phyloP scores from a whole-genome alignment of 2,888 invertebrate species.

The Sinodicranocentrus sp. region DNA sequence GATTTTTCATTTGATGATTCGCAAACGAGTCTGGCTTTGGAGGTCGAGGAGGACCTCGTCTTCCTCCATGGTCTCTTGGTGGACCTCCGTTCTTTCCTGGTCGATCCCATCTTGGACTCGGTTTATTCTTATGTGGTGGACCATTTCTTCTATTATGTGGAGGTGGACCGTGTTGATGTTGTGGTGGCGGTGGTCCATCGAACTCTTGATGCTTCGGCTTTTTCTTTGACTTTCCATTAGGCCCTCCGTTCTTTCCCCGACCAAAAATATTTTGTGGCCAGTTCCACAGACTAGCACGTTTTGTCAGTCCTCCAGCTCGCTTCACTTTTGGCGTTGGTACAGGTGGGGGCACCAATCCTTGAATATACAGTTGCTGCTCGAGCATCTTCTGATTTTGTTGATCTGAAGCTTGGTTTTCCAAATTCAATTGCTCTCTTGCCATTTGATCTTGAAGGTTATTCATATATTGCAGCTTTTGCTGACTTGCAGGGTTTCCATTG shows the following conservation, averaged over 20 bases:
- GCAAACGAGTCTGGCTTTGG: slow-evolving; percentile 14
- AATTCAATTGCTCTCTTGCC: slow-evolving; percentile 25
- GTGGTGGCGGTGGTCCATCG: slow-evolving; percentile 40
- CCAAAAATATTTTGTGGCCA: slow-evolving; percentile 62
- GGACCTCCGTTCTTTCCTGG: slow-evolving; percentile 32
- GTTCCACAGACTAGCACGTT: slow-evolving; percentile 69
- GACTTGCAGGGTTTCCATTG: too few species aligned
- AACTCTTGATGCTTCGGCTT: slow-evolving; percentile 47
- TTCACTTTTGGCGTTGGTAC: slow-evolving; percentile 48
- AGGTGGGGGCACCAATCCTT: slow-evolving; percentile 32
- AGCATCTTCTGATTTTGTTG: slow-evolving; percentile 46
- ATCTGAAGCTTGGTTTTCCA: slow-evolving; percentile 17
- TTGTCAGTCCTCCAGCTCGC: slow-evolving; percentile 61
- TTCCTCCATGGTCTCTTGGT: slow-evolving; percentile 3
- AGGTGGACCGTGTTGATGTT: not conserved
- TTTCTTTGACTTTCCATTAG: slow-evolving; percentile 77
- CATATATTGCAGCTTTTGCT: slow-evolving; percentile 50
- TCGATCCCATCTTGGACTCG: slow-evolving; percentile 6
- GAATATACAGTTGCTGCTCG: slow-evolving; percentile 52
- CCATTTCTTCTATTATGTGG: slow-evolving; percentile 7
- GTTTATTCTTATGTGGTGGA: slow-evolving; percentile 22
- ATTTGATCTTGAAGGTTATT: slow-evolving; percentile 59
- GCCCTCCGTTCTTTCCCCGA: slow-evolving; percentile 79
- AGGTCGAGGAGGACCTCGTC: slow-evolving; percentile 30
- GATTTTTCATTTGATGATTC: slow-evolving; percentile 52